Conservation (phyloP, 2,113 vertebrate species). For the Heloderma charlesbogerti region DNA sequence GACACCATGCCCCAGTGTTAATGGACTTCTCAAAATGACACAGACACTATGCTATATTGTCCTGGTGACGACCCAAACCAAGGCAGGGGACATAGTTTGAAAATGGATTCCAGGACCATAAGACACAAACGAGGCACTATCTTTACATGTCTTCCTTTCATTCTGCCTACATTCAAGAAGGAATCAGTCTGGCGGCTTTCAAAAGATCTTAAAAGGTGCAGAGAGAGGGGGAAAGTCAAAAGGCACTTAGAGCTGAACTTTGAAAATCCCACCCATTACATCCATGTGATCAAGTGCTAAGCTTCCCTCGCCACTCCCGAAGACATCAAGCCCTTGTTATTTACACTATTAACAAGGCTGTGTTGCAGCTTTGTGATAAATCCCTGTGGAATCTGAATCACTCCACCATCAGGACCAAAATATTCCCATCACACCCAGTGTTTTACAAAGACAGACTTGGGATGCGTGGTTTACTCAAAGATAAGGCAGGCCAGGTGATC, state of each 20-base stretch:
- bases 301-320: conserved; percentile 8
- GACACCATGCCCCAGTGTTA: not conserved
- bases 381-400: conserved; percentile 45
- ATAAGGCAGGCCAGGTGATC: not conserved
- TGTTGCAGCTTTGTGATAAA: conserved; percentile 37
- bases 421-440: conserved; percentile 13
- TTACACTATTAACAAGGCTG: conserved; percentile 52
- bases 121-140: not conserved
- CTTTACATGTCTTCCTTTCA: not conserved
- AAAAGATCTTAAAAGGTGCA: not conserved
- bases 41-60: not conserved
- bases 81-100: not conserved
- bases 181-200: not conserved
- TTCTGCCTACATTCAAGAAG: not conserved
- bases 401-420: conserved; percentile 58
- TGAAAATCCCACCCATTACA: not conserved
- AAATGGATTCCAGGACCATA: not conserved
- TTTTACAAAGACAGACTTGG: too few species aligned
- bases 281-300: conserved; percentile 40
- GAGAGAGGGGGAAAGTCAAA: not conserved
- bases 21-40: not conserved
- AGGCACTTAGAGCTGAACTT: not conserved
- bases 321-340: conserved; percentile 26
- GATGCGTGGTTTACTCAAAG: not conserved
- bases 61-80: not conserved